Evolutionary conservation across 2,888 invertebrate species (phyloP), one percentile per base, ranked within the genome.

Genomic region (Campaea margaritaria): DNA sequence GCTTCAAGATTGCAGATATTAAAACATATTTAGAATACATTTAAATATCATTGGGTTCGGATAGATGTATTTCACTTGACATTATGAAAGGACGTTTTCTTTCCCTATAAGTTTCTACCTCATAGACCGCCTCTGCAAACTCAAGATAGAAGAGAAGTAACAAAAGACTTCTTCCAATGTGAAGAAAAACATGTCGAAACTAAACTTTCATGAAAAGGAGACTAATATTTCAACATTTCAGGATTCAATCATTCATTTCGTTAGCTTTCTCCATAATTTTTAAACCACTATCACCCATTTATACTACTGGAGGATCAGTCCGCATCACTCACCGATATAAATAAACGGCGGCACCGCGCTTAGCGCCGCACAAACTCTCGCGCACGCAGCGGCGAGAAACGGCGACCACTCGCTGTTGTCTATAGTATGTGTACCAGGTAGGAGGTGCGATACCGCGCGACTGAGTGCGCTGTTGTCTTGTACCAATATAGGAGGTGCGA

Each of bases 241-340:
- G 31, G 9, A 31, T 31, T 10, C 31, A 7, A 9, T 31, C 10
- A 3, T 31, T 31, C 31, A 7, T 31, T 10, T 31, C 9, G 8
- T 31, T 31, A 31, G 7, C 5, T 15, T 34, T 9, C 12, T 16
- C 13, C 12, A 12, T 50, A n/a, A 13, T 31, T 2, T 45, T 14
- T 13, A 14, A 13, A 48, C 21, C 51, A 38, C 11, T 53, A n/a
- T 14, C 31, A 48, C 43, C 0, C 2, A 43, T 8, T 8, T 16
- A 12, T 13, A 43, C 13, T 12, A 12, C n/a, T 7, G 1, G 21
- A 51, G 21, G 49, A 41, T 38, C 16, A 14, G 34, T 27, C 15
- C 34, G 15, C 21, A 31, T 48, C 56, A 67, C 67, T 67, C 62
- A 67, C 67, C 67, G 58, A 64, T 64, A 60, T 53, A 47, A 50